Conservation (phyloP, 2,888 invertebrate genomes). For the Eustalomyia histrio region DNA sequence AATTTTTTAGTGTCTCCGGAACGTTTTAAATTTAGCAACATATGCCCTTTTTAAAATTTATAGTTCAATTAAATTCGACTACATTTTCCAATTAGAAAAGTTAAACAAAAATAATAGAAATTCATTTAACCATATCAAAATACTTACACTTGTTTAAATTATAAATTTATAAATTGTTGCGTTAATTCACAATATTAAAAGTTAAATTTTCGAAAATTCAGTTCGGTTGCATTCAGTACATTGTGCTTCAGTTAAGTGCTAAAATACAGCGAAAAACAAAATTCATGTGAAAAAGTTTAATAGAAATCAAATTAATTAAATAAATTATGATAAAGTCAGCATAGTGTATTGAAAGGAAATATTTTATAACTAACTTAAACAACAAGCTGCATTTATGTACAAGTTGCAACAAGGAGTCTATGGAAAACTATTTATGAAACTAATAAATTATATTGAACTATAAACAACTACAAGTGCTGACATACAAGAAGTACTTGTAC, state of each 20-base stretch:
- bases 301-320: constrained; percentile 64
- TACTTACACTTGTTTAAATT: too few species aligned
- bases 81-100: too few species aligned
- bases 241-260: not conserved
- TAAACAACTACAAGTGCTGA: constrained; percentile 54
- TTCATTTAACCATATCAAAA: too few species aligned
- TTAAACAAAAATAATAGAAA: too few species aligned
- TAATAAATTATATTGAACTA: constrained; percentile 58
- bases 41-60: too few species aligned
- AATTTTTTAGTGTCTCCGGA: too few species aligned
- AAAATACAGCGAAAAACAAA: constrained; percentile 7
- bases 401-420: constrained; percentile 41
- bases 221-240: too few species aligned
- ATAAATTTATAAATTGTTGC: not conserved
- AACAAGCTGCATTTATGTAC: constrained; percentile 13
- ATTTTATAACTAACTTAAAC: constrained; percentile 43
- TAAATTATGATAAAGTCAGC: constrained; percentile 61
- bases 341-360: constrained; percentile 59
- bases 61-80: too few species aligned
- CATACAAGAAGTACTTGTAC: constrained; percentile 12
- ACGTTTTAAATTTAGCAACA: too few species aligned
- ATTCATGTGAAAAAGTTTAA: constrained; percentile 47
- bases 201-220: not conserved
- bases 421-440: constrained; percentile 46
- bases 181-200: not conserved